These are phyloP conservation scores for Arrhopalites spinosus DNA, from an alignment of 2,888 invertebrate genomes.

Conservation along the genomic window DNA sequence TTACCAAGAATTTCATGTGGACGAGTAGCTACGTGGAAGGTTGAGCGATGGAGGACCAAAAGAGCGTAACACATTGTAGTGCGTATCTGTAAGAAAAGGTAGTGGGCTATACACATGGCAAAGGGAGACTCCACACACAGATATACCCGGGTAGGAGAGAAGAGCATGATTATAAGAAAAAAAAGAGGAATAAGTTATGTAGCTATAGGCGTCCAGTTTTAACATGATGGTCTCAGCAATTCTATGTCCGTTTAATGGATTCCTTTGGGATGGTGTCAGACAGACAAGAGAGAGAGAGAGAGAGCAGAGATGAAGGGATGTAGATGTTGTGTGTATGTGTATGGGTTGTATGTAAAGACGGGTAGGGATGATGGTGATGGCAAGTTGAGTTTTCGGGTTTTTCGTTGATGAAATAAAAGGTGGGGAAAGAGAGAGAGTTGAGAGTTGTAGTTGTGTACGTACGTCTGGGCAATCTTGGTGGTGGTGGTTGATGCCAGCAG, in stretches of 20 bases:
- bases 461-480: constrained; percentile 25
- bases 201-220: constrained; percentile 5
- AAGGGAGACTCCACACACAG: background rate
- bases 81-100: background rate
- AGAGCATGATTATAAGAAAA: constrained; percentile 7
- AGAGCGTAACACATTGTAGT: background rate
- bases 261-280: constrained; percentile 54
- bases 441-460: constrained; percentile 19
- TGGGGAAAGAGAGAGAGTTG: constrained; percentile 11
- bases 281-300: constrained; percentile 13
- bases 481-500: constrained; percentile 3
- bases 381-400: constrained; percentile 22
- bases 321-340: background rate
- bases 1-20: constrained; percentile 35
- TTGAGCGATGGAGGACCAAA: background rate
- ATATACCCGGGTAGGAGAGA: background rate
- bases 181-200: constrained; percentile 13
- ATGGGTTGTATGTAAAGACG: background rate
- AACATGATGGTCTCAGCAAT: constrained; percentile 30
- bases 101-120: background rate
- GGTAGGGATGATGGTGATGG: background rate
- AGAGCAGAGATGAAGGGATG: constrained; percentile 31
- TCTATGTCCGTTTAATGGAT: constrained; percentile 56
- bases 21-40: background rate
- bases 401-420: constrained; percentile 47